Percentiles rank a stretch among this genome's conserved stretches.
These are phyloP conservation scores for Arizona elegans DNA, from an alignment of 2,113 vertebrate genomes.

Conservation along the genomic window DNA sequence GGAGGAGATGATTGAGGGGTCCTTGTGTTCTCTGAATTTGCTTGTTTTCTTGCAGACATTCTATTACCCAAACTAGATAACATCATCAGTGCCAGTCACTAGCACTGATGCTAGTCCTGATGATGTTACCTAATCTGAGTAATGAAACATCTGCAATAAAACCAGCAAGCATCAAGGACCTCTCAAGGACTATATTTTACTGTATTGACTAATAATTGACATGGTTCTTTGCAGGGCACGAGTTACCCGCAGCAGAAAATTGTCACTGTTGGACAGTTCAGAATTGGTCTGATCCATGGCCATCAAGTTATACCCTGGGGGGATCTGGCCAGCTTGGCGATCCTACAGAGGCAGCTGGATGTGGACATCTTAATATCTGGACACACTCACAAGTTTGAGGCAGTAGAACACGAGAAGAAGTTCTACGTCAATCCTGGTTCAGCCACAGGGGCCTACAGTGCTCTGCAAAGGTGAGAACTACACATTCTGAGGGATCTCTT, in stretches of 20 bases:
- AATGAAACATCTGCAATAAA: no score
- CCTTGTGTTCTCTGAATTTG: no score
- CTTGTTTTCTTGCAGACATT: no score
- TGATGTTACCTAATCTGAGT: no score
- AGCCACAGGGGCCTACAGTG: constrained; percentile 94
- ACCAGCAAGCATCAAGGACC: neutral
- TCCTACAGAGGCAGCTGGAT: constrained; percentile 93
- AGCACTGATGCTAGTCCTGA: no score
- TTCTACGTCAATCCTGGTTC: constrained; percentile 99
- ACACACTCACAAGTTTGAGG: constrained; percentile 97
- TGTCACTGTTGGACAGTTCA: constrained; percentile 97
- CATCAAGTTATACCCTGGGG: constrained; percentile 99
- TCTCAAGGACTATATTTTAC: no score
- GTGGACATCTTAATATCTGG: constrained; percentile 99
- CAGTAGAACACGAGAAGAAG: constrained; percentile 96
- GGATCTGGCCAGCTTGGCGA: constrained; percentile 92
- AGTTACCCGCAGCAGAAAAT: constrained; percentile 98
- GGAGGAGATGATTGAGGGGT: no score
- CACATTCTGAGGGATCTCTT: neutral
- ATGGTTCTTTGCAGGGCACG: constrained; percentile 75
- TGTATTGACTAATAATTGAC: neutral
- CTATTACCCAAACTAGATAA: no score
- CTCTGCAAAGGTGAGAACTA: constrained; percentile 87
- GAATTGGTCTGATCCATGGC: constrained; percentile 96
- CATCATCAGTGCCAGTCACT: no score